Evolutionary conservation across 1,140 invertebrate species (phyloP).

Genomic region (Neuroterus valhalla): DNA sequence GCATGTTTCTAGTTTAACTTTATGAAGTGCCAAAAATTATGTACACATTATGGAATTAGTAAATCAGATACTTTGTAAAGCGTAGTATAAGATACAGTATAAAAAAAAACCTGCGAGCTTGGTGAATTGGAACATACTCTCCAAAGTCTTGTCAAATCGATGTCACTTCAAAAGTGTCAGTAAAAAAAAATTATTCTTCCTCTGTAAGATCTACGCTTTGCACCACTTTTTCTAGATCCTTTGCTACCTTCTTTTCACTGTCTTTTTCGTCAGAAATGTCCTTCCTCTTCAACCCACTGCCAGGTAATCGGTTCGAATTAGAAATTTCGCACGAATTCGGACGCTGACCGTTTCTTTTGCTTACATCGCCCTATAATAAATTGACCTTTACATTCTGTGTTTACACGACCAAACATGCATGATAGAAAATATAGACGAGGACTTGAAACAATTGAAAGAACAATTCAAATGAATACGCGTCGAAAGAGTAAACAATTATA

Average conservation of each 20-base stretch:
- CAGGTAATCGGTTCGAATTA: neutral
- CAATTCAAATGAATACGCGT: neutral
- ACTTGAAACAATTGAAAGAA: neutral
- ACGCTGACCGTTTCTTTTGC: neutral
- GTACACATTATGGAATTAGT: neutral
- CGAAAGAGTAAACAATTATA: neutral
- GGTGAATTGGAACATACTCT: neutral
- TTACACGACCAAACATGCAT: neutral
- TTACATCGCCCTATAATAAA: conserved; percentile 11
- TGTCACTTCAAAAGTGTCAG: neutral
- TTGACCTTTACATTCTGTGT: conserved; percentile 1
- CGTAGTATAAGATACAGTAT: neutral
- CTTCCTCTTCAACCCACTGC: neutral
- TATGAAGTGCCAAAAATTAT: conserved; percentile 23
- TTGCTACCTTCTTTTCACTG: too few species aligned
- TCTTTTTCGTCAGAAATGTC: neutral
- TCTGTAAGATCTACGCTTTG: conserved; percentile 1
- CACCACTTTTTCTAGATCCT: neutral
- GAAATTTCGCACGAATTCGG: neutral
- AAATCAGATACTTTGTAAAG: neutral
- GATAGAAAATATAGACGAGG: neutral
- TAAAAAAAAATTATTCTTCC: neutral
- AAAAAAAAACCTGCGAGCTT: neutral
- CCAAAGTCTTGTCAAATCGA: neutral
- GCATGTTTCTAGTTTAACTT: neutral